Evolutionary conservation across 2,113 vertebrate species (phyloP).

Genomic region (Alosa alosa): DNA sequence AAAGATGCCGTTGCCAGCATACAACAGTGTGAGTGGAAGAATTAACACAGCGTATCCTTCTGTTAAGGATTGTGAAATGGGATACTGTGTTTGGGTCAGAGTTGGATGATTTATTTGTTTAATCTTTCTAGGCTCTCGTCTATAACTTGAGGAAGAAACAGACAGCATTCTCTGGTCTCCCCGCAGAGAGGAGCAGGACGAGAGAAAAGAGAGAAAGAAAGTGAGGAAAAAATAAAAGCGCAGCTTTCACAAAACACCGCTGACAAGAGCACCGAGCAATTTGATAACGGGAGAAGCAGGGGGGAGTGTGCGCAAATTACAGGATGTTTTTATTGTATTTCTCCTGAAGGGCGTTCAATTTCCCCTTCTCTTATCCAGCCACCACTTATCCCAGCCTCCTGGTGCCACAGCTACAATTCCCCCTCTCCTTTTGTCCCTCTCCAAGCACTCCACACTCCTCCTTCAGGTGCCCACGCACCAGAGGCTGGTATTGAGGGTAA

Average conservation of each 20-base stretch:
- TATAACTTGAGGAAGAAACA: constrained; percentile 27
- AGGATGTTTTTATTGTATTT: constrained; percentile 52
- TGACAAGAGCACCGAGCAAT: constrained; percentile 17
- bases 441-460: background rate
- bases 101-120: background rate
- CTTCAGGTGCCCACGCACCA: background rate
- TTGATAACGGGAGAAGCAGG: constrained; percentile 34
- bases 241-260: background rate
- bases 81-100: background rate
- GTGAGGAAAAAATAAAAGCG: constrained; percentile 23
- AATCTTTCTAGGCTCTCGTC: background rate
- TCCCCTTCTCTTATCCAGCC: constrained; percentile 35
- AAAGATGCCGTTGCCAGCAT: background rate
- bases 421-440: constrained; percentile 30
- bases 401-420: constrained; percentile 20
- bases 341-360: constrained; percentile 44
- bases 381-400: constrained; percentile 35
- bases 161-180: constrained; percentile 37
- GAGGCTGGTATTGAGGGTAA: constrained; percentile 39
- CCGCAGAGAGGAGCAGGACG: constrained; percentile 18
- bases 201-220: background rate
- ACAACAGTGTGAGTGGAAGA: background rate
- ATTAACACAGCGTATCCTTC: background rate
- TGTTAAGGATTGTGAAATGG: background rate
- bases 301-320: constrained; percentile 43